phyloP scores from a whole-genome alignment of 2,888 invertebrate genomes.

The Melieria picta region DNA sequence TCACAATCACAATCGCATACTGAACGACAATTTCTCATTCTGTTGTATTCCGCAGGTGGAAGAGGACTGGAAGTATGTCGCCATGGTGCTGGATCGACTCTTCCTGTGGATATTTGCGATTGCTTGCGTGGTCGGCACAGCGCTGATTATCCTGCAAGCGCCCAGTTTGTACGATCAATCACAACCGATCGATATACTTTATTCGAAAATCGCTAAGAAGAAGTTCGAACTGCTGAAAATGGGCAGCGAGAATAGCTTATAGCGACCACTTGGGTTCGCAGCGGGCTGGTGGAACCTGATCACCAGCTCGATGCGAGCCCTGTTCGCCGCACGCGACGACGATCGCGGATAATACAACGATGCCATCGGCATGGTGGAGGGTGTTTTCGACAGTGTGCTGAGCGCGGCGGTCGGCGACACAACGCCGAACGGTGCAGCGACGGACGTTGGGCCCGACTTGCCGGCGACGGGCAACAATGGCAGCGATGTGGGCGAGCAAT shows the following conservation, averaged over 20 bases:
- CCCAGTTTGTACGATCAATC: conserved; percentile 92
- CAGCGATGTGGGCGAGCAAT: conserved; percentile 52
- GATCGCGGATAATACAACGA: conserved; percentile 65
- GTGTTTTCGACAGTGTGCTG: conserved; percentile 23
- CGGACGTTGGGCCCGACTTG: neutral
- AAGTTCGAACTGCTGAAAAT: conserved; percentile 88
- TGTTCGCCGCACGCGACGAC: conserved; percentile 73
- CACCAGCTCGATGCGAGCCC: conserved; percentile 74
- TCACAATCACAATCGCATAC: too few species aligned
- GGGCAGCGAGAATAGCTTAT: conserved; percentile 72
- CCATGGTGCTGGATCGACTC: conserved; percentile 93
- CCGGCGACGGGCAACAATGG: conserved; percentile 9
- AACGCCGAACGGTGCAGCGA: conserved; percentile 13
- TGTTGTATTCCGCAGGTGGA: conserved; percentile 74
- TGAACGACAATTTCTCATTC: neutral
- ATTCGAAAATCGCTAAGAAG: conserved; percentile 92
- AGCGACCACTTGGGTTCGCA: conserved; percentile 67
- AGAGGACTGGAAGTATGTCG: conserved; percentile 98
- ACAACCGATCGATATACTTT: conserved; percentile 87
- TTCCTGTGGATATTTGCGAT: conserved; percentile 96
- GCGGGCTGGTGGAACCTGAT: conserved; percentile 76
- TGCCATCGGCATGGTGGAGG: conserved; percentile 45
- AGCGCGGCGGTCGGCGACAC: conserved; percentile 44
- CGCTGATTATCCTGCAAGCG: conserved; percentile 87
- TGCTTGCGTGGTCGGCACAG: conserved; percentile 91